These are phyloP conservation scores for Aphidius colemani DNA, from an alignment of 2,888 invertebrate genomes.

Conservation along the genomic window DNA sequence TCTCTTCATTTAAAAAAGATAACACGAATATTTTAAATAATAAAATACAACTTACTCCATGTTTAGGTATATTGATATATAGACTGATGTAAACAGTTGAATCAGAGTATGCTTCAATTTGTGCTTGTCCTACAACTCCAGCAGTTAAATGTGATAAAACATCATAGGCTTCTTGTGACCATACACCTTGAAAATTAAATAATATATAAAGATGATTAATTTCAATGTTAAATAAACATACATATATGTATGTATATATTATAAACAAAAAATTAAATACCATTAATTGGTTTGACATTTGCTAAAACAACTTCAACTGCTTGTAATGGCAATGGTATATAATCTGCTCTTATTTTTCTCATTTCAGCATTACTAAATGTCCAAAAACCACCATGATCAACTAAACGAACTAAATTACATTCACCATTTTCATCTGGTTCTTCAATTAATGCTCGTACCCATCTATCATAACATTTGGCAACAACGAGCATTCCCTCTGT, in stretches of 20 bases:
- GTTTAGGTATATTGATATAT: slow-evolving; percentile 77
- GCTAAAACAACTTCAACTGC: slow-evolving; percentile 93
- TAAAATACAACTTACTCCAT: slow-evolving; percentile 68
- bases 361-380: slow-evolving; percentile 76
- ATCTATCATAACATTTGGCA: slow-evolving; percentile 80
- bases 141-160: slow-evolving; percentile 80
- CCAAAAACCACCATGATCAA: slow-evolving; percentile 95
- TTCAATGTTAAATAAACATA: slow-evolving; percentile 3
- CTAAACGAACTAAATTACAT: slow-evolving; percentile 81
- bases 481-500: slow-evolving; percentile 87
- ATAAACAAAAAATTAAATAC: slow-evolving; percentile 60
- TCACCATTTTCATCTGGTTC: slow-evolving; percentile 69
- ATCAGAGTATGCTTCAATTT: slow-evolving; percentile 83
- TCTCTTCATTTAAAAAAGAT: no score
- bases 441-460: slow-evolving; percentile 64
- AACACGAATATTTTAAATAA: no score
- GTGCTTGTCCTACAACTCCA: slow-evolving; percentile 84
- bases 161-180: slow-evolving; percentile 79
- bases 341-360: slow-evolving; percentile 92
- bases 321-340: slow-evolving; percentile 94
- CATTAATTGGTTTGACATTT: slow-evolving; percentile 79
- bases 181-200: slow-evolving; percentile 64
- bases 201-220: slow-evolving; percentile 10
- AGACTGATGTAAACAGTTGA: slow-evolving; percentile 78
- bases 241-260: no score